Percentiles rank a stretch among this genome's conserved stretches.
Conservation (phyloP, 2,797 vertebrate genomes). For the Dromococcyx pavoninus region DNA sequence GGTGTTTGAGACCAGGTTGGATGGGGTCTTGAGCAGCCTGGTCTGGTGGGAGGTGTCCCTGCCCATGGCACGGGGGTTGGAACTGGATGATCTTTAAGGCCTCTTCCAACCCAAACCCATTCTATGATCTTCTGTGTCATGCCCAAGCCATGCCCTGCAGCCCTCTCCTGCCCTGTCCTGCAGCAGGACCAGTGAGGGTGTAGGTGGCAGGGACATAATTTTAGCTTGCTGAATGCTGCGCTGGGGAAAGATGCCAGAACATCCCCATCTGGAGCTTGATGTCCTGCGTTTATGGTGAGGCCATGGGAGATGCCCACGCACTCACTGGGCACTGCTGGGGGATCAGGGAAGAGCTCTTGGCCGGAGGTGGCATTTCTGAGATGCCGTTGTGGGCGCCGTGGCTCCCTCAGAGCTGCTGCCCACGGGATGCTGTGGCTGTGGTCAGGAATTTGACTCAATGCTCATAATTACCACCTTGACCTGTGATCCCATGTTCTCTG, state of each 20-base stretch:
- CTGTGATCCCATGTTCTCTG: background rate
- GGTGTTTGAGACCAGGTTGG: too few relatives aligned
- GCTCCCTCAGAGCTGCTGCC: background rate
- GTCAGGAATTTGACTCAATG: background rate
- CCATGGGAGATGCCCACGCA: background rate
- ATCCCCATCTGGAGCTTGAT: fast-evolving
- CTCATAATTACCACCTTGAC: background rate
- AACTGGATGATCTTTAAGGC: too few relatives aligned
- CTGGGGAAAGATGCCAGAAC: background rate
- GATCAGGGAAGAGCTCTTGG: background rate
- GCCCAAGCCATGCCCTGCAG: fast-evolving
- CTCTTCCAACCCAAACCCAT: too few relatives aligned
- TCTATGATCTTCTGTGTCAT: fast-evolving
- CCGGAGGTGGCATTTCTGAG: background rate
- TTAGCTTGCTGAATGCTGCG: fast-evolving
- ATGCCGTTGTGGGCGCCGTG: background rate
- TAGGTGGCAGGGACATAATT: background rate
- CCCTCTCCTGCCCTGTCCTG: background rate
- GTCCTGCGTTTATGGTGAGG: background rate
- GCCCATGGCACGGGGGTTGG: too few relatives aligned
- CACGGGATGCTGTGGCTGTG: fast-evolving
- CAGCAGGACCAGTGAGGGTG: background rate
- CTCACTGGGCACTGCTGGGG: fast-evolving
- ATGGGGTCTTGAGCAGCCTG: too few relatives aligned
- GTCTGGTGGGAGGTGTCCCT: too few relatives aligned